These are phyloP conservation scores for Macropodus opercularis DNA, from an alignment of 2,797 vertebrate genomes.

Conservation along the genomic window DNA sequence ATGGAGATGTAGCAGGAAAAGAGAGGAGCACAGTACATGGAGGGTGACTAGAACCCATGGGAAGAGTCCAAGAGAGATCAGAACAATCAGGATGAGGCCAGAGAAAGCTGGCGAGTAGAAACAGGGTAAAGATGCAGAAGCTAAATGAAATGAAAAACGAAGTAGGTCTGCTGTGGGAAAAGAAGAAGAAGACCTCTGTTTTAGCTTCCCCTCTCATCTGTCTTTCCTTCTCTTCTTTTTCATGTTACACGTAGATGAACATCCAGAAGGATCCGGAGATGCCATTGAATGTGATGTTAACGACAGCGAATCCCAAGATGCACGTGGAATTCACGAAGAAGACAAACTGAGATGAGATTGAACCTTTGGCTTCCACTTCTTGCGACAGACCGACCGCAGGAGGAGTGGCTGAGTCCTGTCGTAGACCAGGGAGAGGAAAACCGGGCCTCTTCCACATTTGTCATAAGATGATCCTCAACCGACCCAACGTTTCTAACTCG, in stretches of 20 bases:
- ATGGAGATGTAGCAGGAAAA: slow-evolving; percentile 21
- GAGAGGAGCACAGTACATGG: background rate
- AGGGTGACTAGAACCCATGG: background rate
- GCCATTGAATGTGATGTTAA: background rate
- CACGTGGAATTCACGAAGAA: slow-evolving; percentile 4
- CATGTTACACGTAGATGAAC: slow-evolving; percentile 27
- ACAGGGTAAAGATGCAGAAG: background rate
- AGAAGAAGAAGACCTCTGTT: background rate
- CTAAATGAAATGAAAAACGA: background rate
- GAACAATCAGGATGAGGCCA: slow-evolving; percentile 1
- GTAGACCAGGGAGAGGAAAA: slow-evolving; percentile 25
- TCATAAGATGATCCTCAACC: slow-evolving; percentile 57
- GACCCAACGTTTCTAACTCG: slow-evolving; percentile 4
- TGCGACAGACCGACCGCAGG: slow-evolving; percentile 32
- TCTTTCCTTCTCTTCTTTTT: slow-evolving; percentile 33
- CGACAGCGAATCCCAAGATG: background rate
- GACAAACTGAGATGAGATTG: slow-evolving; percentile 54
- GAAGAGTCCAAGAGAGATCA: background rate
- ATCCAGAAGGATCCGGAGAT: slow-evolving; percentile 19
- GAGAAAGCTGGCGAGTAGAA: background rate
- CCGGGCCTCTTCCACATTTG: slow-evolving; percentile 5
- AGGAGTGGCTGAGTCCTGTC: slow-evolving; percentile 32
- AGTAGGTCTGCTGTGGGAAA: background rate
- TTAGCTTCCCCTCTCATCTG: slow-evolving; percentile 36
- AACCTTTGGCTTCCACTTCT: slow-evolving; percentile 18